A percentile compares a stretch with the other conserved stretches of the same genome.
phyloP scores from a whole-genome alignment of 2,113 vertebrate species.

The Apteryx mantelli region DNA sequence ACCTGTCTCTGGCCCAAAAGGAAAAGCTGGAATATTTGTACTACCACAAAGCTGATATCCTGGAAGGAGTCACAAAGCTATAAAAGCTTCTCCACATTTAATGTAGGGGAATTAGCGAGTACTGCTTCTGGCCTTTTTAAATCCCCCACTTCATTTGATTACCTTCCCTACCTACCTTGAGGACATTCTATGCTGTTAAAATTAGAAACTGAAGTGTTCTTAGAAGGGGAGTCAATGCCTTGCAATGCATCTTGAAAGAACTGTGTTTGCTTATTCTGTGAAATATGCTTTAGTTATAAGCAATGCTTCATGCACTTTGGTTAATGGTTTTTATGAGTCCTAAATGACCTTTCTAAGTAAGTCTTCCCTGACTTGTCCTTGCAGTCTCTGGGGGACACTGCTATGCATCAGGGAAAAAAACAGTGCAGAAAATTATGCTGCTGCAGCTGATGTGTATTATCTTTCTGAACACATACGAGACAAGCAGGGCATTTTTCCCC shows the following conservation, averaged over 20 bases:
- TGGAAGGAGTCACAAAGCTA: neutral
- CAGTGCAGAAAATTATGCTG: neutral
- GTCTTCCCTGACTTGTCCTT: neutral
- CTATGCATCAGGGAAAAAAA: neutral
- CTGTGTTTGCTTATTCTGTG: conserved; percentile 10
- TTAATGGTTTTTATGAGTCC: conserved; percentile 30
- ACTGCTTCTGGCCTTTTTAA: neutral
- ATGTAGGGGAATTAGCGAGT: neutral
- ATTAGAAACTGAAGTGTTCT: neutral
- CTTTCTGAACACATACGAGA: conserved; percentile 6
- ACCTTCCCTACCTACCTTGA: neutral
- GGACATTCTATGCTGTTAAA: neutral
- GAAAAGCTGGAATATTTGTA: neutral
- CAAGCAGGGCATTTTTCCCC: neutral
- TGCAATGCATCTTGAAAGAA: neutral
- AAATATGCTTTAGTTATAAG: neutral
- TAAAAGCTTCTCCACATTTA: neutral
- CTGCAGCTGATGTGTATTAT: neutral
- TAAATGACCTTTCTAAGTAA: neutral
- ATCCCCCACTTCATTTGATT: neutral
- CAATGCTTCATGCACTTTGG: neutral
- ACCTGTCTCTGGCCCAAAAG: neutral
- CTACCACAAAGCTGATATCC: neutral
- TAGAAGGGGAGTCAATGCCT: neutral
- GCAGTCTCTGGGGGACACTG: neutral